Evolutionary conservation across 2,797 vertebrate species (phyloP), one percentile per base, ranked within the genome.

Genomic region (Merluccius polli): DNA sequence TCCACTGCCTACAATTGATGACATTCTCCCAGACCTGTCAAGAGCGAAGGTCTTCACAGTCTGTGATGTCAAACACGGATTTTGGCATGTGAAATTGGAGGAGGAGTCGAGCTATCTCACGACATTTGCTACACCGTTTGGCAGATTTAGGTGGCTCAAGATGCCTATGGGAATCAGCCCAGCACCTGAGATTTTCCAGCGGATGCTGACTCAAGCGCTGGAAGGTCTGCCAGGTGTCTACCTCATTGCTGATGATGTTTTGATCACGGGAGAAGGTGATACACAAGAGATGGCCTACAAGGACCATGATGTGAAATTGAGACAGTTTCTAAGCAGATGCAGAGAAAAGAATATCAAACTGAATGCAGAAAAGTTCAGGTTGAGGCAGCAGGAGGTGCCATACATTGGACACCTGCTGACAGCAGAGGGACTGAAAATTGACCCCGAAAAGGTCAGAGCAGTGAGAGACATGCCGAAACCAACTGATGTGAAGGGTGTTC

Each of bases 1-100:
- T 15, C 81, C 79, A 2, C 29, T 85, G 1, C 78, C 27, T 0
- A 77, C 74, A 5, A 81, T 79, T 4, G 73, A 85, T 1, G 67
- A 78, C 11, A 31, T 84, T 1, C 74, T 84, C 21, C 78, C 69
- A 4, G 70, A 71, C 8, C 10, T 85, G 4, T 29, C 63, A 4
- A 84, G 73, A 35, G 77, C 70, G 2, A 84, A 79, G 21, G 79
- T 86, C 0, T 84, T 89, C 24, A 78, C 73, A 33, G 81, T 86
- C 0, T 86, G 84, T 69, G 81, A 89, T 81, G 36, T 38, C 36
- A 38, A 38, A 38, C 36, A 38, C 36, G 1, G 36, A 3, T 38
- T 84, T 18, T 87, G 82, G 80, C 80, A 82, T 36, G 72, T 76
- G 1, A 65, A 75, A 18, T n/a, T 82, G 2, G 75, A 73, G 15